Conservation (phyloP, 2,797 vertebrate species). For the Nannoperca australis region DNA sequence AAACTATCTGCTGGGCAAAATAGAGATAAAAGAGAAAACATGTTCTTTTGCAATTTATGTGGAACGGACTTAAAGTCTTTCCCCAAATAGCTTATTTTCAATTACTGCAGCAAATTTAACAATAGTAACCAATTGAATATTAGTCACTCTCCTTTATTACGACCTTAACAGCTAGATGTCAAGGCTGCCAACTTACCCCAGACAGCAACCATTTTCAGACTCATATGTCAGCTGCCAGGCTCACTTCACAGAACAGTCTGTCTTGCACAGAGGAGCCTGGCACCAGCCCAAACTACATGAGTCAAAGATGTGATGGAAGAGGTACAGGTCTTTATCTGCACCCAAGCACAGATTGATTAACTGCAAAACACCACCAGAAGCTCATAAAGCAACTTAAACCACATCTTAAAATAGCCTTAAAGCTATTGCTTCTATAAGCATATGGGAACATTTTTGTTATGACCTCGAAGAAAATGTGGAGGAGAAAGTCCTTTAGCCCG, state of each 20-base stretch:
- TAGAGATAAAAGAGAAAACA: background rate
- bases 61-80: background rate
- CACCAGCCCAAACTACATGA: slow-evolving; percentile 62
- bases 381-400: slow-evolving; percentile 66
- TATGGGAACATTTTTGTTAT: slow-evolving; percentile 48
- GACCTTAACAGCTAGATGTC: slow-evolving; percentile 60
- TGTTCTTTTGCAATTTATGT: background rate
- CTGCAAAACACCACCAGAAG: slow-evolving; percentile 54
- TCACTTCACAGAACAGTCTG: slow-evolving; percentile 60
- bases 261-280: slow-evolving; percentile 59
- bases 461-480: slow-evolving; percentile 45
- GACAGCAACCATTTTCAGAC: slow-evolving; percentile 65
- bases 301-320: slow-evolving; percentile 61
- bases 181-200: slow-evolving; percentile 56
- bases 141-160: slow-evolving; percentile 60
- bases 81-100: slow-evolving; percentile 15
- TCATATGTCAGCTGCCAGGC: slow-evolving; percentile 75
- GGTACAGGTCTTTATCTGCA: slow-evolving; percentile 58
- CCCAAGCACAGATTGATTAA: slow-evolving; percentile 67
- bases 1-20: background rate
- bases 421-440: slow-evolving; percentile 34
- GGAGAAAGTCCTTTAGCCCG: slow-evolving; percentile 43
- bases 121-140: slow-evolving; percentile 44
- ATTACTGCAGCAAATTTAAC: slow-evolving; percentile 40
- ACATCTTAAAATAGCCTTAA: slow-evolving; percentile 45